Evolutionary conservation across 2,797 vertebrate species (phyloP), one percentile per base, ranked within the genome.

Genomic region (Lycodopsis pacificus): DNA sequence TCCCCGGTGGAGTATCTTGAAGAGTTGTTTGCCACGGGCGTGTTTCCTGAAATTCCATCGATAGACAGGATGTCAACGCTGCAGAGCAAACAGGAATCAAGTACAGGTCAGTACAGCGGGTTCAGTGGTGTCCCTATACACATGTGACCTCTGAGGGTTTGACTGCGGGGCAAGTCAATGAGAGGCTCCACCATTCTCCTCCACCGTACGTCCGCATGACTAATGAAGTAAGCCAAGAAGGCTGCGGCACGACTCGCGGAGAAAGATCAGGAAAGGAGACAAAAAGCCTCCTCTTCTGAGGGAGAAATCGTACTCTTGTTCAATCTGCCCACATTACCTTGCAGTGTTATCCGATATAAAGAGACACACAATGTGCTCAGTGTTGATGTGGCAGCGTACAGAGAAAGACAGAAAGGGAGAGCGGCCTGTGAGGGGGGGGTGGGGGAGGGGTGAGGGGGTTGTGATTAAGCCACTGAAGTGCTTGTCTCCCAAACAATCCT

Each of bases 201-300:
- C 40, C 73, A 91, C 84, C 89, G 14, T 83, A 86, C 77, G 82
- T 88, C 89, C 84, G 87, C 87, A 91, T 91, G 72, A 80, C 88
- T 91, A 92, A 94, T 94, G 87, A 93, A 91, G 92, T 90, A 94
- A 94, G 76, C 44, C 77, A 89, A 94, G 92, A 87, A 85, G 91
- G 84, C 89, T 83, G 80, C 80, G 86, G 84, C 83, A 69, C 22
- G 72, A 88, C 89, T 86, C 19, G 51, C 17, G 4, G 81, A 85
- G 84, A 81, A 79, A 92, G 90, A 92, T 91, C 86, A 88, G 63
- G 83, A 86, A 76, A 78, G 82, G 71, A 90, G 84, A 94, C 92
- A 94, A 94, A 93, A 93, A 77, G 83, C 70, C 83, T 85, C 87
- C 84, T 90, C 79, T 92, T 94, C 79, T 89, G 59, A 81, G 72